Evolutionary conservation across 2,888 invertebrate genomes (phyloP).

Genomic region (Thecocarcelia acutangulata): DNA sequence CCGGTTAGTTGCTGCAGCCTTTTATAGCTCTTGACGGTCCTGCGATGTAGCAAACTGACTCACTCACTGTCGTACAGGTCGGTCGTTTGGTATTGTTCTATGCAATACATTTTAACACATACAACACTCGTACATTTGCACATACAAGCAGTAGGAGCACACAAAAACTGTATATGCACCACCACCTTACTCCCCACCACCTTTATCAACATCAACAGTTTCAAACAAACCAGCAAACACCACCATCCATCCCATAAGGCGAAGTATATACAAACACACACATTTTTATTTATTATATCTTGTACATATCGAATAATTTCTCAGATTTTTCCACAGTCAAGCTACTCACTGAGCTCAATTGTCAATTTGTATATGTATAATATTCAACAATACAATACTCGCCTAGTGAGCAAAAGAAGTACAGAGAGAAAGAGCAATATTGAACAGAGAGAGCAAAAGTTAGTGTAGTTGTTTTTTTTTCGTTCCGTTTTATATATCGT

Average conservation of each 20-base stretch:
- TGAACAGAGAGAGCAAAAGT: slow-evolving; percentile 3
- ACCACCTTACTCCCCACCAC: slow-evolving; percentile 32
- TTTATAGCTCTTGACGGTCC: slow-evolving; percentile 65
- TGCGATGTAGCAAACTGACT: slow-evolving; percentile 58
- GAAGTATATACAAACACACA: not conserved
- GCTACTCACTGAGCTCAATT: slow-evolving; percentile 64
- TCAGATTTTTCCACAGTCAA: slow-evolving; percentile 58
- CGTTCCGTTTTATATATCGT: not conserved
- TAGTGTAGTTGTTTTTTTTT: slow-evolving; percentile 25
- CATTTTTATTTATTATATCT: slow-evolving; percentile 1
- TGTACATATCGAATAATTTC: slow-evolving; percentile 38
- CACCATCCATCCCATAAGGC: slow-evolving; percentile 8
- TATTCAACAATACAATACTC: slow-evolving; percentile 17
- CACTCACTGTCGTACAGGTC: slow-evolving; percentile 63
- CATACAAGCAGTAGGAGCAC: slow-evolving; percentile 31
- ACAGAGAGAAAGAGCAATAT: slow-evolving; percentile 7
- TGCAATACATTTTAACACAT: slow-evolving; percentile 28
- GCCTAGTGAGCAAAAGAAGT: slow-evolving; percentile 9
- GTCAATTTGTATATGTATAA: too few species aligned
- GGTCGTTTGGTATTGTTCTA: slow-evolving; percentile 60
- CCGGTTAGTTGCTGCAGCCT: slow-evolving; percentile 66
- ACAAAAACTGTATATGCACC: slow-evolving; percentile 41
- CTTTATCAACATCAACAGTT: not conserved
- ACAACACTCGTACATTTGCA: slow-evolving; percentile 10
- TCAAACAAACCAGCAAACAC: not conserved